These are phyloP conservation scores for Hypolimnas misippus DNA, from an alignment of 2,888 invertebrate species.

Conservation along the genomic window DNA sequence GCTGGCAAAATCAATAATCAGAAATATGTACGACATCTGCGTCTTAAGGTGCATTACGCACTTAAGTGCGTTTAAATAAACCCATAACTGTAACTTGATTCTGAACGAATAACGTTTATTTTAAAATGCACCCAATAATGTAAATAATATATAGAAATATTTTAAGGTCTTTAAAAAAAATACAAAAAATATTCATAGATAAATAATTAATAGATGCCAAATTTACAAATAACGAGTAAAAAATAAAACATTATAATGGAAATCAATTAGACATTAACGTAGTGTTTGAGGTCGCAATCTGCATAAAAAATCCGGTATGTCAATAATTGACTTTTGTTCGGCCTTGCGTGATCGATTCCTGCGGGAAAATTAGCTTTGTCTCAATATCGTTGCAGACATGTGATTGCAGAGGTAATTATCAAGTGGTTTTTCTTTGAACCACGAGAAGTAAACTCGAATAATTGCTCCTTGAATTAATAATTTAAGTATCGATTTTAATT, in stretches of 20 bases:
- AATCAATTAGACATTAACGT: constrained; percentile 4
- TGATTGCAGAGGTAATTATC: constrained; percentile 41
- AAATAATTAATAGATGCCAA: not conserved
- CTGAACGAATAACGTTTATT: too few relatives aligned
- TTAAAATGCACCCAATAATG: too few relatives aligned
- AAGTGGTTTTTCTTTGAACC: constrained; percentile 13
- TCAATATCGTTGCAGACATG: constrained; percentile 45
- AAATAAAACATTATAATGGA: not conserved
- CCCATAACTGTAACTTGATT: too few relatives aligned
- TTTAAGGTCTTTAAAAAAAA: too few relatives aligned
- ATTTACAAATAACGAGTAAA: not conserved
- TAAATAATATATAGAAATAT: too few relatives aligned
- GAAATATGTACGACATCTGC: too few relatives aligned
- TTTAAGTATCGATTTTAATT: not conserved
- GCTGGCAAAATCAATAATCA: too few relatives aligned
- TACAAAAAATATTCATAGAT: too few relatives aligned
- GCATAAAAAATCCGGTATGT: constrained; percentile 59
- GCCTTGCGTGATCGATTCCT: constrained; percentile 72
- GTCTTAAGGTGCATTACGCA: too few relatives aligned
- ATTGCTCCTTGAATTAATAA: not conserved
- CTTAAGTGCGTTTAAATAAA: too few relatives aligned
- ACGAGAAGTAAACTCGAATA: constrained; percentile 6
- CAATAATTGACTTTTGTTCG: constrained; percentile 59
- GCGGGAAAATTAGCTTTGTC: constrained; percentile 62
- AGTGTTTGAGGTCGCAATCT: constrained; percentile 48